Conservation (phyloP, 2,888 invertebrate genomes). For the Leptinotarsa juncta region DNA sequence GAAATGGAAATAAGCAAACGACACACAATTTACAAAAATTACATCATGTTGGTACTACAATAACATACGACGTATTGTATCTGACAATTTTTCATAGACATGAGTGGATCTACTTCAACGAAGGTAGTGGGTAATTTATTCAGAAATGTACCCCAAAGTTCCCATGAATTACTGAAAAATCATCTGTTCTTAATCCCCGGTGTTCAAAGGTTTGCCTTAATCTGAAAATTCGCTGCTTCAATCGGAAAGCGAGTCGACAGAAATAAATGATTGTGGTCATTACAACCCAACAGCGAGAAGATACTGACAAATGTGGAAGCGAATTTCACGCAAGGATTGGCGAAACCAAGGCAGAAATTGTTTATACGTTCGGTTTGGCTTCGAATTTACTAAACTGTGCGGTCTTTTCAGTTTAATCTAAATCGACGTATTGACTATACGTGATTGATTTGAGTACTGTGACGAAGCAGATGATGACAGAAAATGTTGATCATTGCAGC, state of each 20-base stretch:
- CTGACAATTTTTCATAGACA: too few species aligned
- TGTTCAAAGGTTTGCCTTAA: not conserved
- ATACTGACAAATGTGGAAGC: slow-evolving; percentile 11
- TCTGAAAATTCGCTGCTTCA: slow-evolving; percentile 2
- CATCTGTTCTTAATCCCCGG: too few species aligned
- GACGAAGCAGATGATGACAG: not conserved
- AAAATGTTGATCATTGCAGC: not conserved
- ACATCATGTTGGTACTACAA: too few species aligned
- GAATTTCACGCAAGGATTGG: not conserved
- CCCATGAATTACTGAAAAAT: not conserved
- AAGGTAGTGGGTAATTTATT: too few species aligned
- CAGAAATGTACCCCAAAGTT: not conserved
- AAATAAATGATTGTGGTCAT: slow-evolving; percentile 48
- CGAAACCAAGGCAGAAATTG: slow-evolving; percentile 5
- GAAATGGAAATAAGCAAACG: too few species aligned
- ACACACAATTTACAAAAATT: too few species aligned
- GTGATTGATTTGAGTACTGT: not conserved
- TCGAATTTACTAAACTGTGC: slow-evolving; percentile 13
- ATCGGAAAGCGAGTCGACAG: slow-evolving; percentile 34
- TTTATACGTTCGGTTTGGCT: not conserved
- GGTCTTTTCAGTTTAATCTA: not conserved
- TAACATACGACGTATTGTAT: too few species aligned
- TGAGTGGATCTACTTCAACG: too few species aligned
- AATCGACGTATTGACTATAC: not conserved
- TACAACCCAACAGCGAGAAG: slow-evolving; percentile 31